Evolutionary conservation across 1,140 invertebrate species (phyloP), one percentile per base, ranked within the genome.

Genomic region (Atta texana): DNA sequence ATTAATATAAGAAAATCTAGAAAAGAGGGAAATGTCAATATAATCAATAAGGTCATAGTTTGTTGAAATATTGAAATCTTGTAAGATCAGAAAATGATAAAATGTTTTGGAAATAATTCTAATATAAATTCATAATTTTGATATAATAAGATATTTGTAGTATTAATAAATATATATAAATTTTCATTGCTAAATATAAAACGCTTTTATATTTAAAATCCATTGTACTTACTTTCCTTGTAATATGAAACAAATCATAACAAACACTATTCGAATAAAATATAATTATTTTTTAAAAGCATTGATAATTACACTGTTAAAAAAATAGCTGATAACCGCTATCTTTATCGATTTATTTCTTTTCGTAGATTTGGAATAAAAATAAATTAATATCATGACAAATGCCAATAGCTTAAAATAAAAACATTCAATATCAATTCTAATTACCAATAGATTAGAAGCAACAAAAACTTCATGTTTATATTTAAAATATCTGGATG

Each of bases 11-110:
- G 39, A 84, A 68, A 61, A 61, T 49, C 8, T 49, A 74, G 64
- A 55, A 55, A 44, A 44, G 24, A 69, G 28, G 8, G 51, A 81
- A 81, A 81, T 81, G 77, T 81, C 64, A 81, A 55, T 69, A 21
- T 66, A 69, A 69, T 49, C 39, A 51, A 69, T 69, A 69, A 77
- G 21, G 24, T 51, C 14, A 49, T 66, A 55, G 77, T 71, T 80
- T 28, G 28, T 53, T 69, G 28, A 80, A 53, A 68, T 31, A 1
- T 53, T 6, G 24, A 66, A 80, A 24, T 18, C 14, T 53, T 12
- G 14, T n/a, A 10, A 49, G 8, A 18, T 28, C 6, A 6, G 49
- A 49, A 49, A 74, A 82, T n/a, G 12, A n/a, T 18, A 28, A 69
- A 72, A 72, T 0, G 57, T 34, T 39, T 31, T 5, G n/a, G 1